These are phyloP conservation scores for Athripsodes cinereus DNA, from an alignment of 2,888 invertebrate genomes.

Conservation along the genomic window DNA sequence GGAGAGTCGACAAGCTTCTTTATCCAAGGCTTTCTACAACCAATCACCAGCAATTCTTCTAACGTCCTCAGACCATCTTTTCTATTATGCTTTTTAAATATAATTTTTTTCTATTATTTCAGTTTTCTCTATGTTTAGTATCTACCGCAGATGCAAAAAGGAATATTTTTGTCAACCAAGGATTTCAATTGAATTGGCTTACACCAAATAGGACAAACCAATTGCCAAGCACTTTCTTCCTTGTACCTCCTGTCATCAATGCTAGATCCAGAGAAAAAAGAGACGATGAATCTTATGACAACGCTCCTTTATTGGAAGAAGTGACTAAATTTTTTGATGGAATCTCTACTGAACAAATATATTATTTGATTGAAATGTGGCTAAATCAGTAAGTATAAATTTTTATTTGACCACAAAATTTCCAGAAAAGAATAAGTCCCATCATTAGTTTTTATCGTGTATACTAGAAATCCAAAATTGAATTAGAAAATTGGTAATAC, in stretches of 20 bases:
- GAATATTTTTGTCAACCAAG: slow-evolving; percentile 41
- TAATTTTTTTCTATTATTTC: slow-evolving; percentile 7
- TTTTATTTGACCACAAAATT: too few relatives aligned
- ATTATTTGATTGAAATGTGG: slow-evolving; percentile 14
- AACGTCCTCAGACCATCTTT: too few relatives aligned
- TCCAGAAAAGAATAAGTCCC: too few relatives aligned
- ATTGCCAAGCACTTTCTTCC: slow-evolving; percentile 40
- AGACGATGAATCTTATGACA: background rate
- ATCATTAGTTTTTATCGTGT: too few relatives aligned
- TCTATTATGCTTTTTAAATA: too few relatives aligned
- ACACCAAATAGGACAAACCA: slow-evolving; percentile 45
- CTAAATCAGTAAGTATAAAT: slow-evolving; percentile 18
- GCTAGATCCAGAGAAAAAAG: slow-evolving; percentile 23
- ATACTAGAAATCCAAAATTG: too few relatives aligned
- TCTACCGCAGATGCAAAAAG: slow-evolving; percentile 38
- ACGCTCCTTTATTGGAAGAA: background rate
- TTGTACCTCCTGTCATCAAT: slow-evolving; percentile 22
- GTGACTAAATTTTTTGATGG: slow-evolving; percentile 6
- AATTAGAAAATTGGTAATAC: too few relatives aligned
- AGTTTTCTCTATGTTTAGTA: slow-evolving; percentile 32
- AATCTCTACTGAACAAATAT: slow-evolving; percentile 22
- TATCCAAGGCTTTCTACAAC: too few relatives aligned
- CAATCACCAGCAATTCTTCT: too few relatives aligned
- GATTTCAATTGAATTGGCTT: slow-evolving; percentile 45
- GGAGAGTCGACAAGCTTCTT: too few relatives aligned